Conservation (phyloP, 1,140 invertebrate species). For the Rhopalosiphum padi region DNA sequence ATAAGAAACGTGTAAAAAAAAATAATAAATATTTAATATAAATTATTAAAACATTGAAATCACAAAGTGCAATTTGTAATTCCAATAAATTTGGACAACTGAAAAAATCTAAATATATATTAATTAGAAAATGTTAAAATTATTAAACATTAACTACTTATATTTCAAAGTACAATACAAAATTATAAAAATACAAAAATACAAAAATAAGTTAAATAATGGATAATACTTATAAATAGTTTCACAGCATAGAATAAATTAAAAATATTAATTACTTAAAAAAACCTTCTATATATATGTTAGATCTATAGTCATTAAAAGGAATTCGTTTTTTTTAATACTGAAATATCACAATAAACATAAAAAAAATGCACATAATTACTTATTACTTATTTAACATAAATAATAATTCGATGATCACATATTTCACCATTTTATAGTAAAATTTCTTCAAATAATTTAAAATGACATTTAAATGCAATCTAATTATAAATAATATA, state of each 20-base stretch:
- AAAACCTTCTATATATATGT: not conserved
- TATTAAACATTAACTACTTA: not conserved
- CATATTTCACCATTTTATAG: not conserved
- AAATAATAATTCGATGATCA: slow-evolving; percentile 14
- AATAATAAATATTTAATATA: too few species aligned
- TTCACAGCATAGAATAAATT: not conserved
- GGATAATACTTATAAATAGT: not conserved
- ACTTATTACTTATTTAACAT: not conserved
- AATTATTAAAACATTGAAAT: too few species aligned
- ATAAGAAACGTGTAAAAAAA: too few species aligned
- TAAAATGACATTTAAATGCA: not conserved
- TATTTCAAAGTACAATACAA: not conserved
- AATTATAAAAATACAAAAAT: slow-evolving; percentile 41
- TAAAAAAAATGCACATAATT: not conserved
- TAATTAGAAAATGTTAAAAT: too few species aligned
- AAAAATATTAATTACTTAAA: not conserved
- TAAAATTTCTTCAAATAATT: not conserved
- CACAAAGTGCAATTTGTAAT: not conserved
- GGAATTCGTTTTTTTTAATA: slow-evolving; percentile 1
- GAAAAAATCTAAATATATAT: too few species aligned
- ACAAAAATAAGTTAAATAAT: not conserved
- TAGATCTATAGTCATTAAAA: not conserved
- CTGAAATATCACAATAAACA: slow-evolving; percentile 10
- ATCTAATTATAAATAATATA: not conserved
- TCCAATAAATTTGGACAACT: too few species aligned